Percentiles rank a stretch among this genome's conserved stretches.
These are phyloP conservation scores for Euura lappo DNA, from an alignment of 1,140 invertebrate genomes.

Conservation along the genomic window DNA sequence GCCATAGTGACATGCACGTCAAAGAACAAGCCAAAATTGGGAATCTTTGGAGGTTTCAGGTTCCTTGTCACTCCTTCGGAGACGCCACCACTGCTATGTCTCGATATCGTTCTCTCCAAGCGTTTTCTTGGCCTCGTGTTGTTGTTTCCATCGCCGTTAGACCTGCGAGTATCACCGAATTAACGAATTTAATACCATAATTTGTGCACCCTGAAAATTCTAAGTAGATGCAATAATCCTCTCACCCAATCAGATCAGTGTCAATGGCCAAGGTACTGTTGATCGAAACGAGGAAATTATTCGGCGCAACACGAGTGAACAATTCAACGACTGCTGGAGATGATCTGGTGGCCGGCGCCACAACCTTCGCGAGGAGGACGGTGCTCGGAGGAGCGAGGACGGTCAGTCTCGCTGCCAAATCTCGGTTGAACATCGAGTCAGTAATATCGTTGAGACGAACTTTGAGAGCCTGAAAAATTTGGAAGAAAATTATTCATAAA, in stretches of 20 bases:
- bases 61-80: conserved; percentile 17
- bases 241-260: conserved; percentile 31
- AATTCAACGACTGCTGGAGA: conserved; percentile 63
- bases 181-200: too few species aligned
- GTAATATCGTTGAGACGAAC: conserved; percentile 61
- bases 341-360: conserved; percentile 28
- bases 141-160: conserved; percentile 35
- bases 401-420: conserved; percentile 57
- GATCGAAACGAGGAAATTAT: conserved; percentile 66
- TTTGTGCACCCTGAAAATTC: too few species aligned
- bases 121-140: conserved; percentile 35
- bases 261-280: conserved; percentile 66
- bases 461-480: conserved; percentile 57
- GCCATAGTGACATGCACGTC: conserved; percentile 66
- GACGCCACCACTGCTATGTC: conserved; percentile 14
- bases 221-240: too few species aligned
- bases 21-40: conserved; percentile 56
- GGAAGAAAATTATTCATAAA: not conserved
- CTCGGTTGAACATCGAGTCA: conserved; percentile 48
- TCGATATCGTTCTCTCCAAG: conserved; percentile 22
- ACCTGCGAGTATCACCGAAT: conserved; percentile 17
- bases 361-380: conserved; percentile 52
- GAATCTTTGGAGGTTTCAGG: conserved; percentile 49
- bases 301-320: conserved; percentile 63
- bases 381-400: conserved; percentile 57